Percentiles rank a stretch among this genome's conserved stretches.
phyloP scores from a whole-genome alignment of 2,113 vertebrate genomes.

The Enhydra lutris region DNA sequence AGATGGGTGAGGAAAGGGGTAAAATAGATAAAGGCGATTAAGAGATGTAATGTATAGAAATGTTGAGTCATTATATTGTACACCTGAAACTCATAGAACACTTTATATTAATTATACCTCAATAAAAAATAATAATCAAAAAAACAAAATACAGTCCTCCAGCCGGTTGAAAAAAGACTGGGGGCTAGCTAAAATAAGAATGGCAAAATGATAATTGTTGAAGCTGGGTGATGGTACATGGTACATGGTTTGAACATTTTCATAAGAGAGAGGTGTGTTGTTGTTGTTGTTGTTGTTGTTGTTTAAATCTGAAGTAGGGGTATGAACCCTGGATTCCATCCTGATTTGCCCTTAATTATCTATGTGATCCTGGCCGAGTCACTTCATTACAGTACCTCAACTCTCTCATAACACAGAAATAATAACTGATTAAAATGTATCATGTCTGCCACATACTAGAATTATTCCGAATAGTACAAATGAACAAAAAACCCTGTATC shows the following conservation, averaged over 20 bases:
- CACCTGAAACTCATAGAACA: background rate
- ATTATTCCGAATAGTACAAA: background rate
- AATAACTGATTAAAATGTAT: background rate
- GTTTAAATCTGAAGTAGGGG: background rate
- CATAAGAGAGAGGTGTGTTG: background rate
- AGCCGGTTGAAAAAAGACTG: background rate
- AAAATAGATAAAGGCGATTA: background rate
- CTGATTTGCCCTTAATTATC: background rate
- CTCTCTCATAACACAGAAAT: slow-evolving; percentile 5
- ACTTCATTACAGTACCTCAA: background rate
- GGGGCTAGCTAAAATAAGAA: background rate
- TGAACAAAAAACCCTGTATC: background rate
- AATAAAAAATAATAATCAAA: background rate
- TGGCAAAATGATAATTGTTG: slow-evolving; percentile 14
- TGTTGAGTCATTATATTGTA: background rate
- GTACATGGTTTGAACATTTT: background rate
- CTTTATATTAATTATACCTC: background rate
- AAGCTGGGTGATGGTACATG: background rate
- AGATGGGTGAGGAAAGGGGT: background rate
- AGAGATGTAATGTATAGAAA: background rate
- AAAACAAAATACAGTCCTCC: background rate
- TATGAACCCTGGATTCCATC: background rate
- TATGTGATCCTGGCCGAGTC: background rate
- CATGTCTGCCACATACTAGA: background rate
- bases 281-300: background rate